Conservation (phyloP, 2,888 invertebrate genomes). For the Escarpia spicata region DNA sequence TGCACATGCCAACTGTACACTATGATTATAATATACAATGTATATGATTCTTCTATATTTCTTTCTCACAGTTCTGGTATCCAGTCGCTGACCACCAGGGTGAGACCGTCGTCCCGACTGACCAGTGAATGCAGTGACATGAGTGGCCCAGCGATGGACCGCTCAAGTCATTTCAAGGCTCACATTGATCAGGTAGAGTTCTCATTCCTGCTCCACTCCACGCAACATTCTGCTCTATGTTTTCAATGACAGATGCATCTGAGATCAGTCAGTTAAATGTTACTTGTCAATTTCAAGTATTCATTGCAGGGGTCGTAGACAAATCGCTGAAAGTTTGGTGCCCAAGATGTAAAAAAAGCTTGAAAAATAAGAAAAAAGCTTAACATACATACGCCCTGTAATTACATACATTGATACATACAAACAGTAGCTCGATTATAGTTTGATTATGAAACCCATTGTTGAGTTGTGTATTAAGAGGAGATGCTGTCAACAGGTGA, state of each 20-base stretch:
- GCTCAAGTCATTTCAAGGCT: not conserved
- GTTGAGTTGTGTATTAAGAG: not conserved
- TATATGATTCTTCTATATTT: not conserved
- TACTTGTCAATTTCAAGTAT: too few relatives aligned
- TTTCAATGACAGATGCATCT: not conserved
- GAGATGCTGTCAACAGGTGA: slow-evolving; percentile 23
- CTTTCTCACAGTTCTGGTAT: not conserved
- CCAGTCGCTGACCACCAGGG: not conserved
- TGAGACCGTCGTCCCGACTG: not conserved
- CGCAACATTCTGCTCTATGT: not conserved
- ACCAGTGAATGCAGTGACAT: not conserved
- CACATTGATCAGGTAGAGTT: not conserved
- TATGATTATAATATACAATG: too few relatives aligned
- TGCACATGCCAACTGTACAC: too few relatives aligned
- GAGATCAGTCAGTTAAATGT: too few relatives aligned
- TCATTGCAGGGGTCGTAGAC: too few relatives aligned
- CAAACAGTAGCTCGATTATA: too few relatives aligned
- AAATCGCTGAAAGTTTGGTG: too few relatives aligned
- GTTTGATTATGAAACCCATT: too few relatives aligned
- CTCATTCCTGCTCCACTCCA: not conserved
- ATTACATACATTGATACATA: too few relatives aligned
- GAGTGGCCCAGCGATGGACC: not conserved
- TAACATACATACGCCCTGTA: too few relatives aligned
- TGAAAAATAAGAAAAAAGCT: too few relatives aligned
- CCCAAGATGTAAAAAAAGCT: too few relatives aligned